Evolutionary conservation across 2,113 vertebrate genomes (phyloP).

Genomic region (Zingel zingel): DNA sequence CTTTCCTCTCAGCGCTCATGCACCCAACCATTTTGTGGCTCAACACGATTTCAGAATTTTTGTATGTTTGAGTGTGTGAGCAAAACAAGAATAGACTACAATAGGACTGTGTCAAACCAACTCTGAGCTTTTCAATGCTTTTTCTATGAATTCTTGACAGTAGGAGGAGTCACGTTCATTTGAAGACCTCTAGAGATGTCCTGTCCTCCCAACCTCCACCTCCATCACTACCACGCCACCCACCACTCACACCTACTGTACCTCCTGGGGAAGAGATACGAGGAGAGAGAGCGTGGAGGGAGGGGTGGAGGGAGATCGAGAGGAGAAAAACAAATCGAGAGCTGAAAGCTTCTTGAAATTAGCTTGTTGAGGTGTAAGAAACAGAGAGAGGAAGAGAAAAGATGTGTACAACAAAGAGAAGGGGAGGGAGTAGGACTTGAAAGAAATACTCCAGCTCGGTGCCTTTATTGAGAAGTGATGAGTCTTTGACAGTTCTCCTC

Average conservation of each 20-base stretch:
- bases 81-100: conserved; percentile 29
- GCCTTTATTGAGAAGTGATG: conserved; percentile 55
- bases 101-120: conserved; percentile 5
- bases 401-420: conserved; percentile 54
- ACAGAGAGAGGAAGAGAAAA: conserved; percentile 51
- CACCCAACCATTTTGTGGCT: not conserved
- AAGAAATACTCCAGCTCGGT: conserved; percentile 50
- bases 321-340: conserved; percentile 75
- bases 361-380: conserved; percentile 76
- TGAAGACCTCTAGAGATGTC: conserved; percentile 65
- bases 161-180: conserved; percentile 70
- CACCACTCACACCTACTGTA: conserved; percentile 77
- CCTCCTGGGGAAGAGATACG: conserved; percentile 69
- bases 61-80: conserved; percentile 13
- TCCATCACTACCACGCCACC: conserved; percentile 37
- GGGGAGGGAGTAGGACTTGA: conserved; percentile 45
- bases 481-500: conserved; percentile 62
- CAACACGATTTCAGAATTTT: not conserved
- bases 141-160: conserved; percentile 58
- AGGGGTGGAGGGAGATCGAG: conserved; percentile 47
- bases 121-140: conserved; percentile 40
- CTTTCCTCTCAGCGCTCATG: not conserved
- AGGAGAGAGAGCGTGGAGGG: conserved; percentile 56
- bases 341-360: conserved; percentile 75
- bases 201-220: conserved; percentile 48